These are phyloP conservation scores for Orchesella flavescens DNA, from an alignment of 2,888 invertebrate species.

Conservation along the genomic window DNA sequence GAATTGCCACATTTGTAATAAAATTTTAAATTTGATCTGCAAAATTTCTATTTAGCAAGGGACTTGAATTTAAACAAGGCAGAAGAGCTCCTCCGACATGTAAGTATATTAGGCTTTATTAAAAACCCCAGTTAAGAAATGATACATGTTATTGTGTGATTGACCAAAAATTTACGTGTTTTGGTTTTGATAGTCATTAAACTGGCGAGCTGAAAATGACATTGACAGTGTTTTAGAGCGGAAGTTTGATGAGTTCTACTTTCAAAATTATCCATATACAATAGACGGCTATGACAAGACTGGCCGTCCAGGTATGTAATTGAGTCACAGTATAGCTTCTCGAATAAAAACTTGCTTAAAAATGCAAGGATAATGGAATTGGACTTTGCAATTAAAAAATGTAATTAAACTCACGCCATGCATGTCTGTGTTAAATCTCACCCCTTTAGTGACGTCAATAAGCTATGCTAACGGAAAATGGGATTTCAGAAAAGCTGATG, in stretches of 20 bases:
- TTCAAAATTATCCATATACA: conserved; percentile 15
- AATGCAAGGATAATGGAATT: too few relatives aligned
- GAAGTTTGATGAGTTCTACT: conserved; percentile 40
- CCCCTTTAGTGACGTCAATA: conserved; percentile 11
- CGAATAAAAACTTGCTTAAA: too few relatives aligned
- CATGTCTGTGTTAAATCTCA: too few relatives aligned
- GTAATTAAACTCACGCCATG: too few relatives aligned
- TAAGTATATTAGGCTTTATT: conserved; percentile 34
- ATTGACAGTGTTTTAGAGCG: conserved; percentile 32
- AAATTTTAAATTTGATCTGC: too few relatives aligned
- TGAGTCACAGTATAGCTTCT: too few relatives aligned
- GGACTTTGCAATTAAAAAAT: too few relatives aligned
- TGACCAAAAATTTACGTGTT: background rate
- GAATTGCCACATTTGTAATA: too few relatives aligned
- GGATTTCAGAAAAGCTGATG: conserved; percentile 45
- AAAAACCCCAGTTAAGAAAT: too few relatives aligned
- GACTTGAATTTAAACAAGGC: conserved; percentile 66
- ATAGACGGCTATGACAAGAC: conserved; percentile 25
- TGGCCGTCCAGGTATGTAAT: conserved; percentile 27
- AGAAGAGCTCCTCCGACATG: conserved; percentile 62
- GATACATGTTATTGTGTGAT: background rate
- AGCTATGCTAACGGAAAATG: conserved; percentile 37
- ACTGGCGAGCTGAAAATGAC: conserved; percentile 41
- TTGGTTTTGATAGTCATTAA: conserved; percentile 32
- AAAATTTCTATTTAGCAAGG: conserved; percentile 59